Conservation (phyloP, 2,888 invertebrate species). For the Cerceris ruficornis region DNA sequence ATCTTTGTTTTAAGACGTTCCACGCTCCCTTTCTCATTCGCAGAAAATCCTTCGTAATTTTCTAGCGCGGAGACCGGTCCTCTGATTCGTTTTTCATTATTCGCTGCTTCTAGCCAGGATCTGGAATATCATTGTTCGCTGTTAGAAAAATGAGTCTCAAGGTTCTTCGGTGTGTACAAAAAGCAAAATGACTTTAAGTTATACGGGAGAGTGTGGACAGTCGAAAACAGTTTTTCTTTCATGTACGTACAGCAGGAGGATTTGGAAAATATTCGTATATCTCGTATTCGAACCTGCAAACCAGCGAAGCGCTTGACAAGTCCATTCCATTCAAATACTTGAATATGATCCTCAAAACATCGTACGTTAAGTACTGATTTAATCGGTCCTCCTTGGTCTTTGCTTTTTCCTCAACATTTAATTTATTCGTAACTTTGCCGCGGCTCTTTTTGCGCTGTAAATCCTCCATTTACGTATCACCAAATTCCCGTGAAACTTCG, state of each 20-base stretch:
- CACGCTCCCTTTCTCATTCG: not conserved
- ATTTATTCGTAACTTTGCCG: not conserved
- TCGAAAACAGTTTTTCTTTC: not conserved
- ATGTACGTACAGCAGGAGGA: no score
- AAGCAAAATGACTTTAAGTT: no score
- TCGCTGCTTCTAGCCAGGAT: conserved; percentile 70
- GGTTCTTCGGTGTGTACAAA: no score
- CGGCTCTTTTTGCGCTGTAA: conserved; percentile 24
- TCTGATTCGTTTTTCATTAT: conserved; percentile 62
- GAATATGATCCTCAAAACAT: conserved; percentile 75
- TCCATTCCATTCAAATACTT: conserved; percentile 71
- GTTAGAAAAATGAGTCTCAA: no score
- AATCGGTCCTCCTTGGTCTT: not conserved
- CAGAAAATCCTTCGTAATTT: not conserved
- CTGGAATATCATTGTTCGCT: conserved; percentile 51
- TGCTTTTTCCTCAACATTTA: not conserved
- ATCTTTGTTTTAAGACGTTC: conserved; percentile 1
- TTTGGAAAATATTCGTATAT: not conserved
- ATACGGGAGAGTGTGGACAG: not conserved
- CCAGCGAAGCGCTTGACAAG: conserved; percentile 66
- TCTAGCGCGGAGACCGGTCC: conserved; percentile 42
- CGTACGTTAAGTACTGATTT: conserved; percentile 69
- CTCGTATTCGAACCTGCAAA: conserved; percentile 71
- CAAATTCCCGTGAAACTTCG: no score
- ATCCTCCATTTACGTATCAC: conserved; percentile 34